These are phyloP conservation scores for Ailurus styani DNA, from an alignment of 2,113 vertebrate genomes.

Conservation along the genomic window DNA sequence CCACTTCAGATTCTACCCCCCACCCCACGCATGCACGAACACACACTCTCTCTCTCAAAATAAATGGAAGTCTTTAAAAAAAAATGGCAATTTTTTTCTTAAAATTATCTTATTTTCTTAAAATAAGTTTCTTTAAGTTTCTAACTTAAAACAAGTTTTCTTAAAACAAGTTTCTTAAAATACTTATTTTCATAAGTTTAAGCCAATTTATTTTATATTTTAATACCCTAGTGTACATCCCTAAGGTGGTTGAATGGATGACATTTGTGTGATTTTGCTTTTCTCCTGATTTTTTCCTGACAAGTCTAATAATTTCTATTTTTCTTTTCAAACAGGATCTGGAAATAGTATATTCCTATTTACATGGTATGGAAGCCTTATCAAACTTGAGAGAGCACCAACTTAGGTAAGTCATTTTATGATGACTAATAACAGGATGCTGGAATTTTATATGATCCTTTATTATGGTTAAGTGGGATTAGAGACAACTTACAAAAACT, in stretches of 20 bases:
- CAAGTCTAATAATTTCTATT: constrained; percentile 59
- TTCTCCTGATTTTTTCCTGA: not conserved
- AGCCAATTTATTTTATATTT: not conserved
- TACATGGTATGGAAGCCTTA: constrained; percentile 98
- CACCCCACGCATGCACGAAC: not conserved
- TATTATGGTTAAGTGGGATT: not conserved
- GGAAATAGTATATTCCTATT: constrained; percentile 98
- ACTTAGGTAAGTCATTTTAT: constrained; percentile 86
- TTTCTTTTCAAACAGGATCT: constrained; percentile 87
- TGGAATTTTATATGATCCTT: not conserved
- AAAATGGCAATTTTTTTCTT: not conserved
- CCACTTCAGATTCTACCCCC: not conserved
- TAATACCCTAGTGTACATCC: not conserved
- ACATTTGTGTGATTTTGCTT: not conserved
- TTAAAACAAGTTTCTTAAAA: not conserved
- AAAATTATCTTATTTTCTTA: not conserved
- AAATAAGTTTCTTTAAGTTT: too few relatives aligned
- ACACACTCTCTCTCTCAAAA: not conserved
- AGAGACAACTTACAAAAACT: not conserved
- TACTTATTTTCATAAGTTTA: not conserved
- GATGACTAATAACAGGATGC: not conserved
- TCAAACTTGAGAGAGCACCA: constrained; percentile 98
- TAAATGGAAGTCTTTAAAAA: not conserved
- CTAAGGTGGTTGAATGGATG: not conserved
- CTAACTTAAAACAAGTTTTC: too few relatives aligned